Base-by-base conservation (phyloP, 2,888 invertebrate species). In the Metellina segmentata region DNA sequence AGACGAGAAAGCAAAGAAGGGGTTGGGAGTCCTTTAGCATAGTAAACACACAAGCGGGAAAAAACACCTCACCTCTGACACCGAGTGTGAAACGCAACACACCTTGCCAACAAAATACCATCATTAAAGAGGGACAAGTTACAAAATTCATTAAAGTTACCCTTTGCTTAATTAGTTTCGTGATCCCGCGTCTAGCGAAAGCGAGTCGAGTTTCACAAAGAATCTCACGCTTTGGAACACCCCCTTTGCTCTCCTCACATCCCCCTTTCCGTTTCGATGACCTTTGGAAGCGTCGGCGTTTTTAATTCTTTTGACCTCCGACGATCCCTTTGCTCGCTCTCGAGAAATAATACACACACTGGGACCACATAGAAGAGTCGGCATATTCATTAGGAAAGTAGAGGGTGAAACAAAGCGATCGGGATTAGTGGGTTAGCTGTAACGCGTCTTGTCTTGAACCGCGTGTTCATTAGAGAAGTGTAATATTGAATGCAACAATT, bases 101-200 rank as follows among this genome's bases (percentile, higher is more conserved):
- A 87, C 83, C 20, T 69, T 75, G 53, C 16, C 81, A 78, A 53
- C 16, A 19, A 75, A 53, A 20, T 34, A 34, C 34, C 34, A 34
- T 20, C 11, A 81, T 74, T 79, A 90, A 74, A 90, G 72, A 48
- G 19, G 70, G 78, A n/a, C 48, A 82, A 70, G 61, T 85, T 90
- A 69, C 51, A 16, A 91, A 91, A 91, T 91, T 91, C 87, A 91
- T 91, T 91, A 91, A 83, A 82, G 82, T 91, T 91, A 88, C 82
- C 91, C 91, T 87, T 87, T 87, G 53, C 83, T 78, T 91, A 91
- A 91, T 91, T 75, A 91, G 83, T 88, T 91, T 91, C 91, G 91
- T 91, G 87, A 87, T 69, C 69, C 20, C 52, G 81, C 78, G 61
- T 81, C 88, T 49, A 70, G n/a, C 79, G 71, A 49, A 72, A 85